Evolutionary conservation across 2,113 vertebrate genomes (phyloP).

Genomic region (Osmerus mordax): DNA sequence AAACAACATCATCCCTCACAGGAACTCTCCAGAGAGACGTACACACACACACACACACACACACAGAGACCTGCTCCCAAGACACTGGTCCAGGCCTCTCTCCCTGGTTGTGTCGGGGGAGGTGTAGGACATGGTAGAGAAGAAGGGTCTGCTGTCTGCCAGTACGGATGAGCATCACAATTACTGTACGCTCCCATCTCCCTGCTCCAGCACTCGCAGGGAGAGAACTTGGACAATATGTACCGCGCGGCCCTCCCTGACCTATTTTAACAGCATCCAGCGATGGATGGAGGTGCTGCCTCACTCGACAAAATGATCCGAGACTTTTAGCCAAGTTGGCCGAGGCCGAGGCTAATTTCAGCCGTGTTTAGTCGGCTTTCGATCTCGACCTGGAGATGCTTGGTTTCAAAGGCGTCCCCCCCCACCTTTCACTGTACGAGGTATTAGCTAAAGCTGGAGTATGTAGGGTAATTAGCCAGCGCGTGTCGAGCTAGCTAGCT

Average conservation of each 20-base stretch:
- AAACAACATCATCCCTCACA: constrained; percentile 61
- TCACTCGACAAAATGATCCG: neutral
- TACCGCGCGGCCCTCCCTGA: neutral
- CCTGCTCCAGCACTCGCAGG: neutral
- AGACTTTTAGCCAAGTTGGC: neutral
- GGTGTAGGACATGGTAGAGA: no score
- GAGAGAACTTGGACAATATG: neutral
- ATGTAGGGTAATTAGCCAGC: constrained; percentile 20
- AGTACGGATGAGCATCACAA: neutral
- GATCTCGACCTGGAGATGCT: constrained; percentile 1
- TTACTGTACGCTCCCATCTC: neutral
- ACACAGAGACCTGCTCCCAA: neutral
- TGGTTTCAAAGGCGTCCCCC: constrained; percentile 10
- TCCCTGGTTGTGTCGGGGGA: no score
- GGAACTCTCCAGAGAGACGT: constrained; percentile 5
- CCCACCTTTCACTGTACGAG: constrained; percentile 1
- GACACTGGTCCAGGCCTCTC: no score
- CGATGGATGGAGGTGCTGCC: neutral
- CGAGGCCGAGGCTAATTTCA: neutral
- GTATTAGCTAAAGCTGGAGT: constrained; percentile 20
- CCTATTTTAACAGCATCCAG: neutral
- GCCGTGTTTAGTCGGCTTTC: neutral
- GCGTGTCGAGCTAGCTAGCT: neutral
- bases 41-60: constrained; percentile 3
- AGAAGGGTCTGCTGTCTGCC: no score